A percentile compares a stretch with the other conserved stretches of the same genome.
Evolutionary conservation across 1,140 invertebrate species (phyloP).

Genomic region (Augochlora pura): DNA sequence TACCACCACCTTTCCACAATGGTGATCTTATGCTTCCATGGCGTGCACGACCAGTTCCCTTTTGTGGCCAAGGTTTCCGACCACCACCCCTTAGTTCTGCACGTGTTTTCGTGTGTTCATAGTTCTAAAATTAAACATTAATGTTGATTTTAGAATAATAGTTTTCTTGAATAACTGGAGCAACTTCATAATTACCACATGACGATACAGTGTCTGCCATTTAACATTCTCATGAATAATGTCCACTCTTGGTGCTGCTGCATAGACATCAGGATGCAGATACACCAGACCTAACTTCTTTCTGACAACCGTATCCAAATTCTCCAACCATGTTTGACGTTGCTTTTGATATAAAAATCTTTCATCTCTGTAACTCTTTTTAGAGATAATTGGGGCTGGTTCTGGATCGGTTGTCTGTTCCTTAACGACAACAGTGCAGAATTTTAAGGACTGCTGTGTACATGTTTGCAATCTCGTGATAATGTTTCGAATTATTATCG

Average conservation of each 20-base stretch:
- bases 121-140: constrained; percentile 78
- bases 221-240: constrained; percentile 92
- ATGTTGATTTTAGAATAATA: not conserved
- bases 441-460: constrained; percentile 50
- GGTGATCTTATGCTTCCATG: constrained; percentile 96
- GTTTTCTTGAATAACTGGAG: not conserved
- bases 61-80: constrained; percentile 97
- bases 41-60: constrained; percentile 92
- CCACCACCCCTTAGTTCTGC: constrained; percentile 94
- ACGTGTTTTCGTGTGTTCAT: constrained; percentile 86
- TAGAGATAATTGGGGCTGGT: constrained; percentile 64
- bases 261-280: constrained; percentile 94
- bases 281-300: constrained; percentile 91
- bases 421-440: constrained; percentile 49
- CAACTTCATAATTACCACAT: constrained; percentile 83
- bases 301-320: constrained; percentile 89
- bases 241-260: constrained; percentile 90
- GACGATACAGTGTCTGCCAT: constrained; percentile 94
- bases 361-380: constrained; percentile 51
- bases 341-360: constrained; percentile 80
- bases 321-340: constrained; percentile 95
- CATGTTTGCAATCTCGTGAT: not conserved
- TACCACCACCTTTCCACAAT: constrained; percentile 90
- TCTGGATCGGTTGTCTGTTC: constrained; percentile 7
- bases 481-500: constrained; percentile 7